Evolutionary conservation across 2,888 invertebrate species (phyloP).

Genomic region (Stenolophus ochropezus): DNA sequence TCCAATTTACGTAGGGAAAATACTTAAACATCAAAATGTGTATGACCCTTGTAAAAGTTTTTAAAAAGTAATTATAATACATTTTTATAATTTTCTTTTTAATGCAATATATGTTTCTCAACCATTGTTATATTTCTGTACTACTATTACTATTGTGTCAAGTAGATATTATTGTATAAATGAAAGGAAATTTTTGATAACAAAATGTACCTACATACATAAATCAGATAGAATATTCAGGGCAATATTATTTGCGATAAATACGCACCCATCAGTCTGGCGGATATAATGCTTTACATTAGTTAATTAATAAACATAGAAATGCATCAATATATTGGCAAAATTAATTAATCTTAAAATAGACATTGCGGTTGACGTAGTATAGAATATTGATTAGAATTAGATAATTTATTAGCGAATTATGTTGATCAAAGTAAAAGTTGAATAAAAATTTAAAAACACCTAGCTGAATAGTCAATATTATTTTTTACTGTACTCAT

Average conservation of each 20-base stretch:
- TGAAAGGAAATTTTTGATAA: background rate
- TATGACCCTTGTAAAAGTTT: no score
- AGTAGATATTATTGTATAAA: background rate
- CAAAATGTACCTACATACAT: background rate
- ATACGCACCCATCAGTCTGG: background rate
- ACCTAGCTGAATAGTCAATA: no score
- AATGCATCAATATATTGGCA: background rate
- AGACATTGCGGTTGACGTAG: background rate
- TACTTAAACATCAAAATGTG: background rate
- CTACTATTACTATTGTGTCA: background rate
- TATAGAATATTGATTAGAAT: background rate
- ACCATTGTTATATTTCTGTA: background rate
- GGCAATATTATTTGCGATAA: background rate
- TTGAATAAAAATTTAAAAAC: no score
- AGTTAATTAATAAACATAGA: background rate
- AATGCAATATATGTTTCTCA: background rate
- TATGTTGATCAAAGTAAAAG: no score
- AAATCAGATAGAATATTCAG: slow-evolving; percentile 3
- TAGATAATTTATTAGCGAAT: no score
- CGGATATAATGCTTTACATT: background rate
- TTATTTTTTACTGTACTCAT: no score
- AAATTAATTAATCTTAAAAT: background rate
- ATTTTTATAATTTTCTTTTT: background rate
- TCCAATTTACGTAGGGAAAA: background rate
- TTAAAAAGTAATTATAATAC: no score